phyloP scores from a whole-genome alignment of 2,797 vertebrate genomes.

The Anomalospiza imberbis region DNA sequence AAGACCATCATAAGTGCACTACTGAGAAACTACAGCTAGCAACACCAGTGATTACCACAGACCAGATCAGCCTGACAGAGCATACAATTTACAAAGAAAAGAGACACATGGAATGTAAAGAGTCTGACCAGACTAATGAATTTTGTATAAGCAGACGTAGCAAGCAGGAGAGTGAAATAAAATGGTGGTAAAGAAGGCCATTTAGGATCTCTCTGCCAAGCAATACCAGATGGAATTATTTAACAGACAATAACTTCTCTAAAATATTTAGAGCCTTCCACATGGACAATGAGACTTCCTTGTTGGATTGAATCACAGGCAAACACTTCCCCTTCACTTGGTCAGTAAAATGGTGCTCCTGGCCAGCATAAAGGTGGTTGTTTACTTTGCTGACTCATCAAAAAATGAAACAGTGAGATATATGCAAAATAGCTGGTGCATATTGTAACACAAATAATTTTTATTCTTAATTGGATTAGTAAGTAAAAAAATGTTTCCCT shows the following conservation, averaged over 20 bases:
- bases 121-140: background rate
- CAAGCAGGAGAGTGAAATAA: background rate
- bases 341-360: background rate
- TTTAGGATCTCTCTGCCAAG: background rate
- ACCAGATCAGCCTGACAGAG: background rate
- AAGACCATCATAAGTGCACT: background rate
- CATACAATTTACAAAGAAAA: background rate
- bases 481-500: background rate
- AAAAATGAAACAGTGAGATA: background rate
- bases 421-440: background rate
- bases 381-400: background rate
- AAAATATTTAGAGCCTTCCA: background rate
- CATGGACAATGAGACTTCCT: rapidly evolving
- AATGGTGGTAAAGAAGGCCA: background rate
- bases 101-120: background rate
- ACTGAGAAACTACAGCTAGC: background rate
- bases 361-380: background rate
- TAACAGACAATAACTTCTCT: background rate
- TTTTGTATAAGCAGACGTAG: background rate
- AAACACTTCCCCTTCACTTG: rapidly evolving
- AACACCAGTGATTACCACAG: background rate
- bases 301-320: background rate
- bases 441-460: background rate
- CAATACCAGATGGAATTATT: background rate
- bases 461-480: background rate